These are phyloP conservation scores for Haemorhous mexicanus DNA, from an alignment of 2,113 vertebrate species.

Conservation along the genomic window DNA sequence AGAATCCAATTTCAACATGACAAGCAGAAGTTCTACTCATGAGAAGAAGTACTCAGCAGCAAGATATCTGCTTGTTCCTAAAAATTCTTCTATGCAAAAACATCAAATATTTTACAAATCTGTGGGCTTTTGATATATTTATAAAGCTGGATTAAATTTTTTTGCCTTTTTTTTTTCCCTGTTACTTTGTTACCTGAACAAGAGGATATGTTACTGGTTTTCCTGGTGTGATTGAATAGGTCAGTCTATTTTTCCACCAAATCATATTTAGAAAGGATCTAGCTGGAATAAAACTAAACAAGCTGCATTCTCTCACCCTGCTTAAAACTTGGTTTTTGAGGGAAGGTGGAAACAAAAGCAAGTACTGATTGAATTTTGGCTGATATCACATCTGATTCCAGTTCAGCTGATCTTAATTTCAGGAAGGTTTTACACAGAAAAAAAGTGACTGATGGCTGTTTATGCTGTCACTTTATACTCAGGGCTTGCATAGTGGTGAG, in stretches of 20 bases:
- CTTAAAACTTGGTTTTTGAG: not conserved
- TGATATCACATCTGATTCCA: not conserved
- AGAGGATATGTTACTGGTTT: not conserved
- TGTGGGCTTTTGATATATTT: not conserved
- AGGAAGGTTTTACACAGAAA: not conserved
- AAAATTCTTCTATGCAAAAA: not conserved
- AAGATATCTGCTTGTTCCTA: not conserved
- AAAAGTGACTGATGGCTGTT: not conserved
- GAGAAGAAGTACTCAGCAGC: not conserved
- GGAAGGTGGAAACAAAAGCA: not conserved
- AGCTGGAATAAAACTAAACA: not conserved
- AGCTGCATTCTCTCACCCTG: not conserved
- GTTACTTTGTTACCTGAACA: not conserved
- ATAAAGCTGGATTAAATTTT: not conserved
- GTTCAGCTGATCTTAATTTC: not conserved
- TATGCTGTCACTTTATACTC: not conserved
- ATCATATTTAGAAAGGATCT: not conserved
- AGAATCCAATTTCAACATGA: not conserved
- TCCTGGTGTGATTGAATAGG: not conserved
- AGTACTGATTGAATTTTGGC: not conserved
- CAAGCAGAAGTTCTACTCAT: not conserved
- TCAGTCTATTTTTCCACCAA: not conserved
- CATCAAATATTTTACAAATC: not conserved
- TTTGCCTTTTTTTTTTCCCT: not conserved
- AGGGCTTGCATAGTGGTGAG: not conserved